Base-by-base conservation (phyloP, 2,797 vertebrate genomes). In the Podargus strigoides region DNA sequence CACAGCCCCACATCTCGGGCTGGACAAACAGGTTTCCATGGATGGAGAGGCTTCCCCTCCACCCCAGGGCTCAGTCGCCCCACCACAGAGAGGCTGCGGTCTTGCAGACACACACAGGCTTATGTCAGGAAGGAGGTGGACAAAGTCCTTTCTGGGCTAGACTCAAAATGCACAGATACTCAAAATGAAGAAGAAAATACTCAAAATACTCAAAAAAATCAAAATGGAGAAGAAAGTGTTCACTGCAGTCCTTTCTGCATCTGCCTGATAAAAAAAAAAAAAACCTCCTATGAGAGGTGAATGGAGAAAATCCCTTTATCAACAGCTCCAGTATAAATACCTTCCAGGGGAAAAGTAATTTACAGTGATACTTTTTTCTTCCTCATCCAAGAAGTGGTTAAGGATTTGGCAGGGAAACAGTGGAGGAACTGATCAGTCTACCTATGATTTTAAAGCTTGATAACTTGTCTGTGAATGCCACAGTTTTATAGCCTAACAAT, bases 381-480 rank as follows among this genome's bases (percentile, higher is more conserved):
- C 59, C 28, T 87, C 36, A 74, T 91, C 58, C 80, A 91, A 86
- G 85, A 67, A 76, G 42, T 10, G 19, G 80, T 85, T 87, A 88
- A 91, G 81, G 34, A 53, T 91, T 93, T 94, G 91, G 87, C 85
- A 93, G 75, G 68, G 73, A 79, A 95, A 87, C 60, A 85, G 49
- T 47, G 42, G 60, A 82, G 22, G 39, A 92, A 76, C 70, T 85
- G 62, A 89, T 85, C 75, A 50, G 22, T 10, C 55, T 87, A 69
- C 39, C 67, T 76, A 12, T 73, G 59, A 37, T 87, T 92, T 82
- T 87, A 82, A 89, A 87, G 19, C 49, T 9, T 89, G 63, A 28
- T 84, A 88, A 84, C 58, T 92, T 81, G 62, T 66, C 81, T 82
- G 67, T 36, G 34, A 87, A 80, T 49, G n/a, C 36, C 62, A 83